Evolutionary conservation across 2,113 vertebrate species (phyloP), one percentile per base, ranked within the genome.

Genomic region (Dasypus novemcinctus): DNA sequence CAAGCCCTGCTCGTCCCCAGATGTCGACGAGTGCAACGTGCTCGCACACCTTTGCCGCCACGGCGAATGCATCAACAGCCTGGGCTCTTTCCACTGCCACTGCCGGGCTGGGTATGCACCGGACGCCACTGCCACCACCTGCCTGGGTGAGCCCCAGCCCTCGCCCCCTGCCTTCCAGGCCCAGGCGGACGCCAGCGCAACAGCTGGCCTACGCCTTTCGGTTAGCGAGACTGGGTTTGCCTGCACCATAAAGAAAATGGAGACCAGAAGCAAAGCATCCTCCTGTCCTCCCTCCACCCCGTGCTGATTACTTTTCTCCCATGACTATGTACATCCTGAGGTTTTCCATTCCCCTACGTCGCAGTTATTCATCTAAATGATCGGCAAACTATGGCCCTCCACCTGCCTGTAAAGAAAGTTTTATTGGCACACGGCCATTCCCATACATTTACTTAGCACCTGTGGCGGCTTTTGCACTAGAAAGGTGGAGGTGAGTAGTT

Each of bases 41-140:
- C 98, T 99, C 90, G 98, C 99, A 31, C 98, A 98, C 96, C 98
- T 99, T 87, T 99, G 99, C 91, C 98, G 87, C 54, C 98, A 99
- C 0, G 99, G 99, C 1, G 99, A 99, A 97, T 99, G 99, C 97
- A 98, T 99, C 98, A 99, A 99, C 98, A 99, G 97, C 88, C 98
- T 99, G 1, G 99, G 99, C 59, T 99, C 99, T 79, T 99, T 99
- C 99, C 99, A 97, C 97, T 99, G 99, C 92, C 99, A 99, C 98
- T 99, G 99, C 96, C 98, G 98, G 2, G 95, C 98, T 1, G 99
- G 99, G 43, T 99, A 99, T 96, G 98, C 98, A 0, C 95, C 98
- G 0, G 99, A 99, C 89, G 98, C 99, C 96, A 98, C 99, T 0
- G 95, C 99, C 84, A 99, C 99, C 0, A 97, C 99, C 92, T 99